These are phyloP conservation scores for Rynchops niger DNA, from an alignment of 2,113 vertebrate species.

Conservation along the genomic window DNA sequence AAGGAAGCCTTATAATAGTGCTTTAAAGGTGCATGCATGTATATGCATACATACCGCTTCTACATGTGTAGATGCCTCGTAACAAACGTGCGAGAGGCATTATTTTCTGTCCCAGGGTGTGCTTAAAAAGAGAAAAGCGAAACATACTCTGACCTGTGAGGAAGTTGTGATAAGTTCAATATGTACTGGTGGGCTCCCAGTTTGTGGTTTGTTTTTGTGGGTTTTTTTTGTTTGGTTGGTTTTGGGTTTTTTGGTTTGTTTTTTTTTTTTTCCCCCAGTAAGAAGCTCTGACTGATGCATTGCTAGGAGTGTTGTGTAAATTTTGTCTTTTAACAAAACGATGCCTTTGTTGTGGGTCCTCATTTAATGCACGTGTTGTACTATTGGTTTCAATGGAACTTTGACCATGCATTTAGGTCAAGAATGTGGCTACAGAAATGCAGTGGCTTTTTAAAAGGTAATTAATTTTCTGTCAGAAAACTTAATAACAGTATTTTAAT, in stretches of 20 bases:
- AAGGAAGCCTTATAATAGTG: constrained; percentile 65
- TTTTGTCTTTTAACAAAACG: not conserved
- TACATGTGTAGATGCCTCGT: not conserved
- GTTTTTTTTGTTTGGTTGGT: no score
- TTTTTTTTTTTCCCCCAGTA: no score
- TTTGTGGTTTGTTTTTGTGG: no score
- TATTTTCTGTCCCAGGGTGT: not conserved
- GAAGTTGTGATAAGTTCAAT: not conserved
- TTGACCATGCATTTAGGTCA: not conserved
- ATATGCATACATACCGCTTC: not conserved
- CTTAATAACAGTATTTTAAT: not conserved
- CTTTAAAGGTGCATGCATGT: constrained; percentile 61
- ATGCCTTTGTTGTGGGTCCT: not conserved
- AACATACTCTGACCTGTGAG: not conserved
- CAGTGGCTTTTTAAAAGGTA: not conserved
- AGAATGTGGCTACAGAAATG: not conserved
- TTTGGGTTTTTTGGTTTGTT: no score
- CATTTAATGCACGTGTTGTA: not conserved
- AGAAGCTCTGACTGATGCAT: not conserved
- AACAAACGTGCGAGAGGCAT: not conserved
- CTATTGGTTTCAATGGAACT: not conserved
- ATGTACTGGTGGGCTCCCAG: not conserved
- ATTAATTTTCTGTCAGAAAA: not conserved
- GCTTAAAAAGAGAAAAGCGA: not conserved
- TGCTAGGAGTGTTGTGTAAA: not conserved